These are phyloP conservation scores for Hanleya hanleyi DNA, from an alignment of 2,888 invertebrate species.

Conservation along the genomic window DNA sequence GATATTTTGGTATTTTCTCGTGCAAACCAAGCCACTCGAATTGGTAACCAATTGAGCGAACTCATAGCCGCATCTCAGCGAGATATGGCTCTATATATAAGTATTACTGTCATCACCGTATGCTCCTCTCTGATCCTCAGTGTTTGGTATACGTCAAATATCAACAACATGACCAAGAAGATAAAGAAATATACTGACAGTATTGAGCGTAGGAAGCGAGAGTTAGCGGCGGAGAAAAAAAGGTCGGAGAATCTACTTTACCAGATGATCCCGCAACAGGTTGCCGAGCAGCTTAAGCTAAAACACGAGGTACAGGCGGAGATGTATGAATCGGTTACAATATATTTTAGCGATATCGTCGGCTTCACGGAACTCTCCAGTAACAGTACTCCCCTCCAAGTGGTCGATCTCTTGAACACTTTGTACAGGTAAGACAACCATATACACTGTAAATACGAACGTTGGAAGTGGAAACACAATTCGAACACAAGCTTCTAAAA, in stretches of 20 bases:
- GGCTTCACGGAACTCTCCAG: background rate
- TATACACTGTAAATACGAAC: no score
- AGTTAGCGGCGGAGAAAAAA: constrained; percentile 5
- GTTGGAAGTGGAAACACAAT: no score
- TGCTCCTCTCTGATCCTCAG: background rate
- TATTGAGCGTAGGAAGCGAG: background rate
- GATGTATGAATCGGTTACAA: background rate
- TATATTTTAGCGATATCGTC: constrained; percentile 10
- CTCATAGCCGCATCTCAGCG: background rate
- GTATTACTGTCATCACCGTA: background rate
- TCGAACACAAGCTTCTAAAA: no score
- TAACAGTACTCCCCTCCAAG: constrained; percentile 1
- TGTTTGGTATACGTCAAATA: background rate
- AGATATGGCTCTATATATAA: background rate
- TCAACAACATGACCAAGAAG: background rate
- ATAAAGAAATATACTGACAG: background rate
- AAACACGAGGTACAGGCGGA: background rate
- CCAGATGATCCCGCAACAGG: constrained; percentile 6
- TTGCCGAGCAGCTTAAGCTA: constrained; percentile 1
- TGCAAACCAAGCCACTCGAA: background rate
- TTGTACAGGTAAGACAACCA: constrained; percentile 4
- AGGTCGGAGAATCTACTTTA: background rate
- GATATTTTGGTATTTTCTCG: background rate
- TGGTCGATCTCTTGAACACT: background rate
- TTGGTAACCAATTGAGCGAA: background rate